phyloP scores from a whole-genome alignment of 2,888 invertebrate genomes.

The Coleophora flavipennella region DNA sequence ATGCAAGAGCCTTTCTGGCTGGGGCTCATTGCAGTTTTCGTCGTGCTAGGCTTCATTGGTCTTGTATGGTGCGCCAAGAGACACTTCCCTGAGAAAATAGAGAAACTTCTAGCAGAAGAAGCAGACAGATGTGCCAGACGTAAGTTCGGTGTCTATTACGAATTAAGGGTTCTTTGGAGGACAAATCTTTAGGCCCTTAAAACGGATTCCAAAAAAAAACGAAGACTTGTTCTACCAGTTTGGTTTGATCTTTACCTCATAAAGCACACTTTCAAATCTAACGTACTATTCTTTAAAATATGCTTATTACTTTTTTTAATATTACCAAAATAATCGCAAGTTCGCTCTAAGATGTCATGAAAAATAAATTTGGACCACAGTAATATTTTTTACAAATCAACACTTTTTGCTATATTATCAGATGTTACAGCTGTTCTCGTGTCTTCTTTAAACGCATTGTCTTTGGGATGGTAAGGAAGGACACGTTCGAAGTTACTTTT shows the following conservation, averaged over 20 bases:
- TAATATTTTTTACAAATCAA: slow-evolving; percentile 11
- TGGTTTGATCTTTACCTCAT: slow-evolving; percentile 8
- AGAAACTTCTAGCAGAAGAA: slow-evolving; percentile 86
- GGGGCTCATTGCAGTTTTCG: slow-evolving; percentile 87
- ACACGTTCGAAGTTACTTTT: slow-evolving; percentile 52
- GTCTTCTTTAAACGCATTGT: slow-evolving; percentile 58
- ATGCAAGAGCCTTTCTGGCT: slow-evolving; percentile 92
- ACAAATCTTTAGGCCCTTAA: slow-evolving; percentile 45
- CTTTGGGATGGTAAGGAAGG: slow-evolving; percentile 63
- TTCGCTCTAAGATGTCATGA: slow-evolving; percentile 6
- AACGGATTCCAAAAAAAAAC: slow-evolving; percentile 14
- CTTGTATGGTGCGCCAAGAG: slow-evolving; percentile 88
- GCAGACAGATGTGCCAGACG: slow-evolving; percentile 80
- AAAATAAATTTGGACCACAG: too few relatives aligned
- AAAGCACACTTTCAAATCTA: slow-evolving; percentile 16
- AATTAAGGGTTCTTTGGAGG: slow-evolving; percentile 22
- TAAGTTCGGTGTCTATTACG: slow-evolving; percentile 42
- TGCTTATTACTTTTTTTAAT: slow-evolving; percentile 25
- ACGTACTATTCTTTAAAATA: too few relatives aligned
- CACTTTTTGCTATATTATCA: slow-evolving; percentile 19
- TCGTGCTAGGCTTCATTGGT: slow-evolving; percentile 84
- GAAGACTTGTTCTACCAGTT: slow-evolving; percentile 20
- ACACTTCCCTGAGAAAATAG: slow-evolving; percentile 89
- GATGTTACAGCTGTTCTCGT: slow-evolving; percentile 48
- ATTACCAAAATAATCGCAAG: slow-evolving; percentile 8